phyloP scores from a whole-genome alignment of 2,113 vertebrate genomes.

The Anolis sagrei region DNA sequence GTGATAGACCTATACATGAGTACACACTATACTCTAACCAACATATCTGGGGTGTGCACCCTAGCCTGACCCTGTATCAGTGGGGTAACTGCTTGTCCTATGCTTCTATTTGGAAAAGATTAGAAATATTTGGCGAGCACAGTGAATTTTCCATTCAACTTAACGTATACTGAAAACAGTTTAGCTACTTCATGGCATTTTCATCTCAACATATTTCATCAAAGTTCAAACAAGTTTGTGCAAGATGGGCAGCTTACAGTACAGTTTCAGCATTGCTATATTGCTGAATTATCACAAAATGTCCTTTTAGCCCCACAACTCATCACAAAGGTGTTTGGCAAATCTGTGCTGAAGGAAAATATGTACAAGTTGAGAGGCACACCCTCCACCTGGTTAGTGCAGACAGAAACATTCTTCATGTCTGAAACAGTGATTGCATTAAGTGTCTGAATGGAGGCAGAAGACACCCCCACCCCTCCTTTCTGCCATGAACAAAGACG shows the following conservation, averaged over 20 bases:
- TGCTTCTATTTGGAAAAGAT: not conserved
- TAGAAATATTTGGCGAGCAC: not conserved
- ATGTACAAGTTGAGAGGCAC: not conserved
- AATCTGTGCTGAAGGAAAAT: conserved; percentile 2
- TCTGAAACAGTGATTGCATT: not conserved
- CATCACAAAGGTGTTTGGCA: not conserved
- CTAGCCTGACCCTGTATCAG: not conserved
- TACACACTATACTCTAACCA: no score
- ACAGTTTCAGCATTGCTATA: not conserved
- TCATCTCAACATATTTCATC: not conserved
- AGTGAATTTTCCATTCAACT: not conserved
- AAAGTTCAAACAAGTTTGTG: not conserved
- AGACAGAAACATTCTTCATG: not conserved
- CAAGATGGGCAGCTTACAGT: not conserved
- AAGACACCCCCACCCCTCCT: not conserved
- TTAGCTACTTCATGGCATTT: not conserved
- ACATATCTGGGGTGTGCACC: not conserved
- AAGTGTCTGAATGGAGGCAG: not conserved
- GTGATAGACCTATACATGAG: no score
- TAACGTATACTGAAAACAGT: not conserved
- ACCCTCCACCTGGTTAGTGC: not conserved
- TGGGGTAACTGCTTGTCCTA: not conserved
- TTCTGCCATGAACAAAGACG: not conserved
- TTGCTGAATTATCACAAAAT: conserved; percentile 7
- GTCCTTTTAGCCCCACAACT: not conserved